These are phyloP conservation scores for Orthosia gothica DNA, from an alignment of 2,888 invertebrate species.

Conservation along the genomic window DNA sequence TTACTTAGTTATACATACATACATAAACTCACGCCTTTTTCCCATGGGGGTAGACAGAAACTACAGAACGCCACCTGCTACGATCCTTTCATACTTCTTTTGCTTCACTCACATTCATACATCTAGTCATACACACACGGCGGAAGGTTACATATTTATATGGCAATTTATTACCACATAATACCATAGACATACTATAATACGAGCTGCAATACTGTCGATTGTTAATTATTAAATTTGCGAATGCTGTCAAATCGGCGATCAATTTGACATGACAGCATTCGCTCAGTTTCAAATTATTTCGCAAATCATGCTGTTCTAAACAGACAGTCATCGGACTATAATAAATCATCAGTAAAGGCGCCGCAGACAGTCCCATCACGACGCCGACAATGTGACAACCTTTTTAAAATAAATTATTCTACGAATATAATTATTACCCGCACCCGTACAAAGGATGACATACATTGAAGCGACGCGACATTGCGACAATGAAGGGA, in stretches of 20 bases:
- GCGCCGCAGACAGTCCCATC: not conserved
- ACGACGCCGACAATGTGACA: not conserved
- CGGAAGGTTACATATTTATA: too few relatives aligned
- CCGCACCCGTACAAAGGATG: not conserved
- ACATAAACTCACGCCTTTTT: too few relatives aligned
- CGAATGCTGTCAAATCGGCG: too few relatives aligned
- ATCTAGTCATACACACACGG: too few relatives aligned
- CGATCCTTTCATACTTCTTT: too few relatives aligned
- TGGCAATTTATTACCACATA: not conserved
- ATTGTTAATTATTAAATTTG: constrained; percentile 7
- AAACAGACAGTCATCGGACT: constrained; percentile 28
- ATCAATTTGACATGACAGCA: not conserved
- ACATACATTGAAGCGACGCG: not conserved
- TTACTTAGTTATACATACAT: too few relatives aligned
- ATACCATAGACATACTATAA: too few relatives aligned
- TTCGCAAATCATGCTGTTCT: constrained; percentile 34
- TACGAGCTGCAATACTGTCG: not conserved
- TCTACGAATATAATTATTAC: too few relatives aligned
- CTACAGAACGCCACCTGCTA: too few relatives aligned
- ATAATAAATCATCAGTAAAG: constrained; percentile 14
- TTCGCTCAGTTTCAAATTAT: constrained; percentile 27
- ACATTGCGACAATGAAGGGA: not conserved
- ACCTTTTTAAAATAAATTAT: not conserved
- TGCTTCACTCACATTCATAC: too few relatives aligned
- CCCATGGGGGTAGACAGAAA: too few relatives aligned